Percentiles rank a stretch among this genome's conserved stretches.
phyloP scores from a whole-genome alignment of 2,113 vertebrate species.

The Platysternon megacephalum region DNA sequence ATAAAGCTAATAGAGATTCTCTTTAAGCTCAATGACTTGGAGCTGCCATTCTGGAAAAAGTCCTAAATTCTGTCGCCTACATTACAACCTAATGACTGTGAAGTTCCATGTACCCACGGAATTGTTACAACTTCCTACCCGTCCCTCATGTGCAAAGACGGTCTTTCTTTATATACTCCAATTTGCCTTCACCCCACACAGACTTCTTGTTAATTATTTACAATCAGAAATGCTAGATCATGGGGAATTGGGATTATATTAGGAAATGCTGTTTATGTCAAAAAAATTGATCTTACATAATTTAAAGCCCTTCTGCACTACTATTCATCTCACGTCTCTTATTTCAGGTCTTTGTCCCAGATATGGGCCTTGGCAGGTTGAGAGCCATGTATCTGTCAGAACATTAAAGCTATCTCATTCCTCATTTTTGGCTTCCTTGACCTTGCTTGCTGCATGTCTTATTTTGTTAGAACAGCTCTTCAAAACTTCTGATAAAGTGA shows the following conservation, averaged over 20 bases:
- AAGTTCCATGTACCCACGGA: background rate
- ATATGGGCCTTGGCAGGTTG: constrained; percentile 16
- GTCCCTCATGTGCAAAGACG: background rate
- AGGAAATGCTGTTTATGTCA: constrained; percentile 54
- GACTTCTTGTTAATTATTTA: background rate
- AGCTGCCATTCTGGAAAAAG: rapidly evolving
- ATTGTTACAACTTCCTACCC: background rate
- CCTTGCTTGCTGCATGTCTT: constrained; percentile 40
- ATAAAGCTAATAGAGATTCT: background rate
- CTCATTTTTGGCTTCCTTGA: constrained; percentile 53
- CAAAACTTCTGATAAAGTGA: constrained; percentile 28
- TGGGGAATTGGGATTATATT: constrained; percentile 7
- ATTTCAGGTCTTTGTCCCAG: constrained; percentile 16
- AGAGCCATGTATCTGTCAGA: constrained; percentile 55
- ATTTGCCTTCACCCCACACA: background rate
- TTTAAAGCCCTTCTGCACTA: constrained; percentile 40
- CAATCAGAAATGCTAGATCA: constrained; percentile 43
- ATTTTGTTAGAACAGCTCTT: constrained; percentile 32
- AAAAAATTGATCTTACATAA: constrained; percentile 46
- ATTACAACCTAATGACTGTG: background rate
- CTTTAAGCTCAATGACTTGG: background rate
- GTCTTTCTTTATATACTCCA: background rate
- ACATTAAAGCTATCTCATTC: constrained; percentile 32
- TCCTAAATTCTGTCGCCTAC: background rate
- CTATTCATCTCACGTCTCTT: constrained; percentile 42